Base-by-base conservation (phyloP, 2,888 invertebrate species). In the Tenthredo amoena region DNA sequence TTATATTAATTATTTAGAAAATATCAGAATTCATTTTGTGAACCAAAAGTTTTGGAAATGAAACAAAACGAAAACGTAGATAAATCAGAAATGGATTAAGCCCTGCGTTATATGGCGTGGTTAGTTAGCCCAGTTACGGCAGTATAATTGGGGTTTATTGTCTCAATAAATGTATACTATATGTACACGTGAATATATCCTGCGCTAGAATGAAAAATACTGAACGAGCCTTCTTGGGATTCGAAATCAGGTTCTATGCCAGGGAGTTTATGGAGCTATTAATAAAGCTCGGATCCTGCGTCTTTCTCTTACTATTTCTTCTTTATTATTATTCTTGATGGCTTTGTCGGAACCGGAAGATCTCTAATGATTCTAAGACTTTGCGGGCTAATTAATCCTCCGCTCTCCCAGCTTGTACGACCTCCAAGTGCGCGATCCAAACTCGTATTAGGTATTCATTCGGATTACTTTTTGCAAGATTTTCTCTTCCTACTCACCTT, bases 91-190 rank as follows among this genome's bases (percentile, higher is more conserved):
- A 81, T 31, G 62, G 81, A 81, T 81, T 21, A 50, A 62, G 81
- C 58, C 15, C 18, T 40, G 7, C 81, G n/a, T 37, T 47, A 50
- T 62, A 50, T 81, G 81, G 86, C 86, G 84, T 87, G 90, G 91
- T 90, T 92, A 92, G 92, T 92, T 92, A 91, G 91, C 88, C 88
- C 87, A 68, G 88, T 89, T 90, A 90, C 88, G 89, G 88, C 88
- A 87, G 88, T 90, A 90, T 92, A 92, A 92, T 92, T 92, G 91
- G 92, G 90, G 89, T 92, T 92, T 92, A 92, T 92, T 91, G 92
- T 92, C 91, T 88, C 91, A 90, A 92, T 92, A 92, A 92, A 92
- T 91, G 83, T 31, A 91, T 90, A 91, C 88, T 90, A 91, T 89
- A 91, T 88, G 88, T 76, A 76, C 21, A 21, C 31, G 10, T 40